Percentiles rank a stretch among this genome's conserved stretches.
Evolutionary conservation across 2,888 invertebrate genomes (phyloP).

Genomic region (Tetrapedia diversipes): DNA sequence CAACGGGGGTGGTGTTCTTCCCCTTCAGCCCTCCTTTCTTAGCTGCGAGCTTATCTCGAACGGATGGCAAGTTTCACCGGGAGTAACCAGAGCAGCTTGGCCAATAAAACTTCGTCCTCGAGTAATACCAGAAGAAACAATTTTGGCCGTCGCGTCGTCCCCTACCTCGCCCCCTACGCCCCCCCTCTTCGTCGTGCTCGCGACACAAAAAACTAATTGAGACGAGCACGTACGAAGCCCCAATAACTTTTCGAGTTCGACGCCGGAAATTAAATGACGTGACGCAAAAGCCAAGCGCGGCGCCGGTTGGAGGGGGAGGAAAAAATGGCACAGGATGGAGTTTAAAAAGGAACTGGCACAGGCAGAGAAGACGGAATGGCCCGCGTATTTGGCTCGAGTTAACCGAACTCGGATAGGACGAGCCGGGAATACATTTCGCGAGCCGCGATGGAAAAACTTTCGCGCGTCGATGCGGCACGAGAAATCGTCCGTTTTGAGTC

Average conservation of each 20-base stretch:
- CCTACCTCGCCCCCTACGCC: too few species aligned
- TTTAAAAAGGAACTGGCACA: slow-evolving; percentile 57
- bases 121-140: slow-evolving; percentile 44
- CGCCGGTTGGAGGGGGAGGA: background rate
- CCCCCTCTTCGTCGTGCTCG: too few species aligned
- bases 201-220: slow-evolving; percentile 61
- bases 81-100: slow-evolving; percentile 13
- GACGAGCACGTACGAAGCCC: slow-evolving; percentile 60
- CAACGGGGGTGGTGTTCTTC: too few species aligned
- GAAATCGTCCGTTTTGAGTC: background rate
- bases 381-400: slow-evolving; percentile 56
- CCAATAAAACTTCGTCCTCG: slow-evolving; percentile 44
- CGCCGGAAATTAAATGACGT: slow-evolving; percentile 72
- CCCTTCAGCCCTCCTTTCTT: too few species aligned
- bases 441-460: slow-evolving; percentile 37
- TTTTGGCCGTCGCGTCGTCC: slow-evolving; percentile 26
- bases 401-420: slow-evolving; percentile 59
- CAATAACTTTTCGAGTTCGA: slow-evolving; percentile 65
- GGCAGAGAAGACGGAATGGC: slow-evolving; percentile 41
- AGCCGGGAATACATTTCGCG: slow-evolving; percentile 61
- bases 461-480: background rate
- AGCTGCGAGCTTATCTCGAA: slow-evolving; percentile 4
- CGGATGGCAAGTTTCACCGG: background rate
- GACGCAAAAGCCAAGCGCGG: slow-evolving; percentile 62
- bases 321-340: slow-evolving; percentile 28